A percentile compares a stretch with the other conserved stretches of the same genome.
Evolutionary conservation across 2,797 vertebrate species (phyloP).

Genomic region (Hypotaenidia okinawae): DNA sequence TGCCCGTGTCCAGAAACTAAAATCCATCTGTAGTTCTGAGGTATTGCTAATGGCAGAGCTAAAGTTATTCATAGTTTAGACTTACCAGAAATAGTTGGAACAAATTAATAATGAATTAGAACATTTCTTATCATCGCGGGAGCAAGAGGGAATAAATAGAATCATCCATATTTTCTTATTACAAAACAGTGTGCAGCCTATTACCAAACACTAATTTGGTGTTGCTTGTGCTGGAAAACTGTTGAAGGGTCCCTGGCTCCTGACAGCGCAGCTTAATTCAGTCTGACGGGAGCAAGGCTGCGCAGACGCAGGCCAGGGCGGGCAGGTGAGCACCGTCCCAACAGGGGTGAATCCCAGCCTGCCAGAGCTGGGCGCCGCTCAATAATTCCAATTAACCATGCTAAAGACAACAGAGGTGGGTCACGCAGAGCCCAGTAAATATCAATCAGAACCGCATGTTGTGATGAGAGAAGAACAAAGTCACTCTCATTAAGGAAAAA

Average conservation of each 20-base stretch:
- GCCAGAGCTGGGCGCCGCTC: rapidly evolving
- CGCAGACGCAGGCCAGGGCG: rapidly evolving
- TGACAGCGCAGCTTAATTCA: slow-evolving; percentile 2
- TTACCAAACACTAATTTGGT: slow-evolving; percentile 73
- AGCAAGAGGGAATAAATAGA: slow-evolving; percentile 74
- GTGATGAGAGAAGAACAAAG: not conserved
- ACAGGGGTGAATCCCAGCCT: slow-evolving; percentile 21
- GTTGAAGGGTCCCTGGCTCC: slow-evolving; percentile 33
- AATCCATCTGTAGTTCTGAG: slow-evolving; percentile 52
- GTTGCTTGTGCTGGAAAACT: slow-evolving; percentile 55
- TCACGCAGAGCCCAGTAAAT: not conserved
- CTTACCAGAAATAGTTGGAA: slow-evolving; percentile 76
- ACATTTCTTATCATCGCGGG: slow-evolving; percentile 66
- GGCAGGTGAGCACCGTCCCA: slow-evolving; percentile 33
- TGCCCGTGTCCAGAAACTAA: slow-evolving; percentile 20
- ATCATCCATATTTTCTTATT: slow-evolving; percentile 71
- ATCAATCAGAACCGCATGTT: not conserved
- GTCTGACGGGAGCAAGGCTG: not conserved
- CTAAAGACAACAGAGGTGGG: not conserved
- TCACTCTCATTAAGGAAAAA: not conserved
- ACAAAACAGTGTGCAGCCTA: slow-evolving; percentile 73
- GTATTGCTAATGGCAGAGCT: slow-evolving; percentile 65
- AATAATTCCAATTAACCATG: slow-evolving; percentile 50
- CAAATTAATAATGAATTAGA: slow-evolving; percentile 82
- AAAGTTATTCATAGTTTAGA: slow-evolving; percentile 76